phyloP scores from a whole-genome alignment of 2,797 vertebrate genomes.

The Salarias fasciatus region DNA sequence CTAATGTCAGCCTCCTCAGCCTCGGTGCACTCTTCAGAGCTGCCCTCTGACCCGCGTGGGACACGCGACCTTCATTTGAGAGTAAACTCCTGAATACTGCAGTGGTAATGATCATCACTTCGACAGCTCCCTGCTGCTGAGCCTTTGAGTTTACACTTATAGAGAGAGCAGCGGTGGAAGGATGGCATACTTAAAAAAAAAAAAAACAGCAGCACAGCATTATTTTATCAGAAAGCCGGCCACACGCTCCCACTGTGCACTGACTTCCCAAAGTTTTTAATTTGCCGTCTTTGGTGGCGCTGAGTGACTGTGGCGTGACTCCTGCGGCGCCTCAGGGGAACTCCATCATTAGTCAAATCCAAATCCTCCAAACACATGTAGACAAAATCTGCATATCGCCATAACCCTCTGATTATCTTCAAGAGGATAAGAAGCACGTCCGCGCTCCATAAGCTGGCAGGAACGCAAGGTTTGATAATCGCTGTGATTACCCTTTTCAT shows the following conservation, averaged over 20 bases:
- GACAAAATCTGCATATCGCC: slow-evolving; percentile 43
- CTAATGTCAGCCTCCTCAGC: slow-evolving; percentile 1
- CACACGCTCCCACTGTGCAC: slow-evolving; percentile 8
- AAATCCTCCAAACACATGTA: slow-evolving; percentile 47
- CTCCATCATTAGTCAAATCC: slow-evolving; percentile 43
- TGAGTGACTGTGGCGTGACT: slow-evolving; percentile 1
- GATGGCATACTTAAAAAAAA: too few species aligned
- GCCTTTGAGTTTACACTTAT: slow-evolving; percentile 3
- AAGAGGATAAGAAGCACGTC: slow-evolving; percentile 15
- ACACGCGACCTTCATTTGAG: neutral
- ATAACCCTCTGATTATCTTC: slow-evolving; percentile 29
- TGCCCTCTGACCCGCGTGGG: slow-evolving; percentile 1
- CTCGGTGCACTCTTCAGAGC: neutral
- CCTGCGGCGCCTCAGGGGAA: slow-evolving; percentile 26
- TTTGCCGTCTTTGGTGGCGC: slow-evolving; percentile 15
- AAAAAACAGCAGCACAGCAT: neutral
- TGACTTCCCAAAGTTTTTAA: slow-evolving; percentile 13
- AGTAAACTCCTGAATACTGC: neutral
- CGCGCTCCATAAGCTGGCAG: slow-evolving; percentile 3
- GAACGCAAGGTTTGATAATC: slow-evolving; percentile 19
- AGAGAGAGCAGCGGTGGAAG: neutral
- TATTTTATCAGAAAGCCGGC: slow-evolving; percentile 8
- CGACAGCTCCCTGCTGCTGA: slow-evolving; percentile 2
- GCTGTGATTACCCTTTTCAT: slow-evolving; percentile 3
- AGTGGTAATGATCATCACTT: slow-evolving; percentile 3